Evolutionary conservation across 2,797 vertebrate genomes (phyloP), one percentile per base, ranked within the genome.

Genomic region (Acrossocheilus wenchowensis): DNA sequence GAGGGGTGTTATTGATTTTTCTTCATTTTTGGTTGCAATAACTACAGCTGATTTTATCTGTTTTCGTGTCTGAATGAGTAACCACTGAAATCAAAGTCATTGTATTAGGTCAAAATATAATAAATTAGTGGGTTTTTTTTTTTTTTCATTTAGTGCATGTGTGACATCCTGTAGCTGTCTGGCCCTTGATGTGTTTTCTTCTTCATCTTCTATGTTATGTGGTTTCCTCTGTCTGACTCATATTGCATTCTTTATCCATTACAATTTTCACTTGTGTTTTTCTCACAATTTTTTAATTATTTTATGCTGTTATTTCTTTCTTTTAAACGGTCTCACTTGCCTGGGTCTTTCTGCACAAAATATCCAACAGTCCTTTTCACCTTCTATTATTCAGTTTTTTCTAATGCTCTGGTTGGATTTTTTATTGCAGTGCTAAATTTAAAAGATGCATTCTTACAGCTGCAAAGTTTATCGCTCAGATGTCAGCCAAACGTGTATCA

Each of bases 1-100:
- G 50, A 77, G 50, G 62, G 74, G 45, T 30, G 43, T 86, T 73
- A 90, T 87, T 82, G 86, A 89, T 89, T 69, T 82, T 81, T 73
- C 68, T 82, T 60, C 86, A 85, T 89, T 81, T 85, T 48, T 90
- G 84, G 17, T 84, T 79, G 43, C 86, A 84, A 52, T 86, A 87
- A 88, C 81, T 64, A 88, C 79, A 88, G 64, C 66, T 89, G 87
- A 90, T 87, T 91, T 84, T 85, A n/a, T 88, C 66, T 83, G 88
- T 89, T 91, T 91, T 85, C 69, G 68, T 78, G 83, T 82, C 84
- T 48, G 77, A 79, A 81, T 81, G 87, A 89, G 92, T 89, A 60
- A 82, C 60, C 21, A 39, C 87, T 41, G 15, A 87, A 88, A 84
- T 89, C 83, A 77, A 68, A 66, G 36, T 50, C 75, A 86, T 48